These are phyloP conservation scores for Neodon shergylaensis DNA, from an alignment of 2,113 vertebrate genomes.

Conservation along the genomic window DNA sequence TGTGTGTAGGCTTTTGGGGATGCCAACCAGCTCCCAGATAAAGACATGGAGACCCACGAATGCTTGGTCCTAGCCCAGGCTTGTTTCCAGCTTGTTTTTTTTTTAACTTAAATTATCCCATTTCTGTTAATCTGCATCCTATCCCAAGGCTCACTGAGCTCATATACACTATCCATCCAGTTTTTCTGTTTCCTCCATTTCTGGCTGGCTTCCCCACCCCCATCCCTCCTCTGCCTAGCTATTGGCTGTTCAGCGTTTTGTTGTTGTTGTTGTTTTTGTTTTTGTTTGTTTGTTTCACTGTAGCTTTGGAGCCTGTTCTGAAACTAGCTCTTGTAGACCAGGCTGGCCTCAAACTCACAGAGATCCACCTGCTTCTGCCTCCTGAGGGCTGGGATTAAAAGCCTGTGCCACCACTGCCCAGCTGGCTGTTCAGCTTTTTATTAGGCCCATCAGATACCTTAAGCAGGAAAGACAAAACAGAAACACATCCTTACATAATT, in stretches of 20 bases:
- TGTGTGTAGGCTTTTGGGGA: no score
- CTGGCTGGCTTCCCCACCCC: no score
- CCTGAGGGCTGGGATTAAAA: no score
- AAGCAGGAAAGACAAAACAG: not conserved
- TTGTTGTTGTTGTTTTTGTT: no score
- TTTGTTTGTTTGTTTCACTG: no score
- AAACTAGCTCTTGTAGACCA: no score
- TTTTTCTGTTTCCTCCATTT: not conserved
- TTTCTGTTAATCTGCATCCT: not conserved
- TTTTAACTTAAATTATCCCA: not conserved
- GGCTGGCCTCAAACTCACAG: no score
- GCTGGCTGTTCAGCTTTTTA: not conserved
- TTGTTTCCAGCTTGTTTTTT: not conserved
- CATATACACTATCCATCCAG: not conserved
- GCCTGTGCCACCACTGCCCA: rapidly evolving
- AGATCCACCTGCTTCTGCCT: no score
- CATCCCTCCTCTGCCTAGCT: not conserved
- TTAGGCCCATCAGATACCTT: not conserved
- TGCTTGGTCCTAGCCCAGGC: not conserved
- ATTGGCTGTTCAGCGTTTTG: not conserved
- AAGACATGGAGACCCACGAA: not conserved
- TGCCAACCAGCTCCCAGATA: no score
- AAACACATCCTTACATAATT: not conserved
- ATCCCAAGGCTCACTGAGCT: not conserved
- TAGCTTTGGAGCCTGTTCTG: no score